Base-by-base conservation (phyloP, 2,888 invertebrate species). In the Phytoseiulus persimilis region DNA sequence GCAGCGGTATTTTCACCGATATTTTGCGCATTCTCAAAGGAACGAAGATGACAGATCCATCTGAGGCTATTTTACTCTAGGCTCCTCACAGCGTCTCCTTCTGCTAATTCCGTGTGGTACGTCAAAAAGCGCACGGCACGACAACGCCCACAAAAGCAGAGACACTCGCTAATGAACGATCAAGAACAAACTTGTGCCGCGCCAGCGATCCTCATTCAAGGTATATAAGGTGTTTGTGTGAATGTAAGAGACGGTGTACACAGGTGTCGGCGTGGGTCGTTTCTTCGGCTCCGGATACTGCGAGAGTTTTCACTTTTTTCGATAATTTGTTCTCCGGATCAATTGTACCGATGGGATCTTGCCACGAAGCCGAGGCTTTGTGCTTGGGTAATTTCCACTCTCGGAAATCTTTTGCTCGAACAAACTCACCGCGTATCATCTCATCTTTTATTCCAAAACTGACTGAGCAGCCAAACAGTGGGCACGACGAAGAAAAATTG, bases 391-490 rank as follows among this genome's bases (percentile, higher is more conserved):
- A 9, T 39, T 39, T 39, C 39, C 39, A 39, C 39, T 39, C 9
- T 9, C 39, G 39, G 9, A 39, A 39, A 39, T 39, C 39, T 39
- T 9, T 39, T 39, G 9, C 39, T 39, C 39, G 3, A 39, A 39
- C 39, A 2, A 65, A 28, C 28, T 2, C 28, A 65, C 14, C 28
- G 65, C 5, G 14, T 23, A 65, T 65, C 14, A 65, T 65, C 23
- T 23, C 65, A 46, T 11, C 28, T 1, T 65, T 65, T 28, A 3
- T 65, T 23, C 65, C 2, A 14, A 23, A 65, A 65, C 65, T 65
- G 65, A 65, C 65, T 65, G 65, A 65, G 65, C 65, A 65, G 65
- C 65, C 65, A 65, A 65, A 65, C 65, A 65, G 65, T 65, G 65
- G 65, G 65, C 28, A 65, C 65, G 65, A 65, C 65, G 65, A 28